Evolutionary conservation across 2,113 vertebrate genomes (phyloP), one percentile per base, ranked within the genome.

Genomic region (Silurus meridionalis): DNA sequence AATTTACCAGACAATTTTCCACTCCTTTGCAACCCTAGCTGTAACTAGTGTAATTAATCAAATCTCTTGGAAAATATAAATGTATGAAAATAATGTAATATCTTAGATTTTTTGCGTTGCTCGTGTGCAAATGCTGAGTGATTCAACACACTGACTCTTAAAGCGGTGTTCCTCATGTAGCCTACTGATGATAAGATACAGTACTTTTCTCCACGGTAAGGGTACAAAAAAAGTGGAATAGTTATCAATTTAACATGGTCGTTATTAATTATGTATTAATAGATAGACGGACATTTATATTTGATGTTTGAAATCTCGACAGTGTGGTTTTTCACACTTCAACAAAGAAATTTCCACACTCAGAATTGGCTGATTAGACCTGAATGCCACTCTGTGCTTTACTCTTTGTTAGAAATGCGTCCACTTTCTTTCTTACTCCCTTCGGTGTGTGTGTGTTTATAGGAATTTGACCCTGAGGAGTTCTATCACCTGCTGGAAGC

Each of bases 391-490:
- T 23, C 14, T 77, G 7, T 10, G 23, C 21, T 14, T 78, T 6
- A 9, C 13, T 17, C 7, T 28, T 57, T 10, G 55, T 79, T 58
- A 58, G 13, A 79, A 37, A 37, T 37, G n/a, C 53, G 25, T n/a
- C 69, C 17, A 72, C 28, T 80, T 57, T 8, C 5, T 75, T 52
- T 80, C 37, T 50, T 21, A 15, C 71, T 60, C 61, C 46, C 37
- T 72, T 84, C 13, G 82, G 9, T 77, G 2, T 61, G 13, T 37
- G 37, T 37, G 37, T 37, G 37, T 37, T 25, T 88, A n/a, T 87
- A 99, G 98, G 98, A 99, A 92, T 99, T 99, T 94, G 97, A 99
- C 89, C 98, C 98, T 0, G 98, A 99, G 92, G 97, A 99, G 94
- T 99, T 99, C 91, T 99, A 99, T 91, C 98, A 99, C 90, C 92